Evolutionary conservation across 2,113 vertebrate genomes (phyloP).

Genomic region (Onychorhynchus coronatus): DNA sequence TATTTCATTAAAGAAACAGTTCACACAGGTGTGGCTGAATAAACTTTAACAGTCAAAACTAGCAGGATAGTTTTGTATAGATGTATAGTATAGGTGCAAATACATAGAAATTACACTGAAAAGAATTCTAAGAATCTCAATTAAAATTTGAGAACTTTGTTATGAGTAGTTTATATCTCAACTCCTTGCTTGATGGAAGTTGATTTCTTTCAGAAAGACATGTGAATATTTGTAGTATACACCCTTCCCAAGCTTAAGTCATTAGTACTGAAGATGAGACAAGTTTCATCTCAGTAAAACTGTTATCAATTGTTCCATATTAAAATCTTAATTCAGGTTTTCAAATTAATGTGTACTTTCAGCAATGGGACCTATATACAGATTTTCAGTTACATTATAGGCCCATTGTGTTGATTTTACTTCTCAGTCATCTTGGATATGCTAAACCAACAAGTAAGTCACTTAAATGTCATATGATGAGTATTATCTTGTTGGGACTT

Average conservation of each 20-base stretch:
- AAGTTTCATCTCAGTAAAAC: conserved; percentile 36
- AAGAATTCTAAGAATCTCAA: neutral
- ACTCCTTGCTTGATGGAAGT: neutral
- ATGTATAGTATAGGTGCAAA: neutral
- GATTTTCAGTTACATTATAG: neutral
- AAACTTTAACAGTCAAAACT: neutral
- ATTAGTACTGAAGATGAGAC: neutral
- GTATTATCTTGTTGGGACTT: neutral
- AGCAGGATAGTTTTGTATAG: too few species aligned
- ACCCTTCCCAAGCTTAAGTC: neutral
- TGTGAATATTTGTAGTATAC: neutral
- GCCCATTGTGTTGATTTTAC: neutral
- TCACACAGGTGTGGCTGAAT: neutral
- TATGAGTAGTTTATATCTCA: neutral
- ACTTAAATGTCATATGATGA: neutral
- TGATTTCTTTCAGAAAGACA: neutral
- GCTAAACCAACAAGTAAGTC: neutral
- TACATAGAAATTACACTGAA: neutral
- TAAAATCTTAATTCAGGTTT: neutral
- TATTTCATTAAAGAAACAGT: neutral
- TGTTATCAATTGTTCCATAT: conserved; percentile 18
- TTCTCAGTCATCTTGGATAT: neutral
- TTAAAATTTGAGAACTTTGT: neutral
- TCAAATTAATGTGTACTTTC: neutral
- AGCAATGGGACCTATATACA: neutral